A percentile compares a stretch with the other conserved stretches of the same genome.
Evolutionary conservation across 30 jellyfish, hydroid and myxozoan species (phyloP).

Genomic region (Turritopsis dohrnii): DNA sequence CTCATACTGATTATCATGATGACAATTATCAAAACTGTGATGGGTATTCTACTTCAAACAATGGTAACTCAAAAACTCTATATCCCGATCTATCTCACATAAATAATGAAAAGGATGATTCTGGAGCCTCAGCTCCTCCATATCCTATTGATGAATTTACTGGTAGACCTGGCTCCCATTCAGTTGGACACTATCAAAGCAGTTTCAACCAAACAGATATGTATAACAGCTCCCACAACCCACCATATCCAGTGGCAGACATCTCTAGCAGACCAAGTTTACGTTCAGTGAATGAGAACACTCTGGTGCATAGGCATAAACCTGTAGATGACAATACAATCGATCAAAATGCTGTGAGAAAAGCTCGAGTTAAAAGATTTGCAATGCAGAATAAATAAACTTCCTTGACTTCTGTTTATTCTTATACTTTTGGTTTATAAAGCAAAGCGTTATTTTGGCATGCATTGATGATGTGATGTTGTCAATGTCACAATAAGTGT

Average conservation of each 20-base stretch:
- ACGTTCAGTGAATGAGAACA: not conserved
- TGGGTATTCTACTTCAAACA: not conserved
- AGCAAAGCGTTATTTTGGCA: too few species aligned
- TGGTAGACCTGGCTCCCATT: not conserved
- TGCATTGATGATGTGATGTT: too few species aligned
- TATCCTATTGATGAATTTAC: not conserved
- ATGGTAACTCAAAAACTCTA: not conserved
- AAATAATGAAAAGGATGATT: not conserved
- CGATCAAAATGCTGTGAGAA: not conserved
- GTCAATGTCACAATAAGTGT: too few species aligned
- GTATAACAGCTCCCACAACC: too few species aligned
- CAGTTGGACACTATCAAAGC: not conserved
- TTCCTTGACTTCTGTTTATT: too few species aligned
- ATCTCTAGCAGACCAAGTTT: not conserved
- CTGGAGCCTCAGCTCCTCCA: constrained; percentile 1
- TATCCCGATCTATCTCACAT: not conserved
- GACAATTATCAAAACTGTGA: not conserved
- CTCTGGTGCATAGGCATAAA: not conserved
- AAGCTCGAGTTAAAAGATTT: constrained; percentile 3
- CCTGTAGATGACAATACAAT: not conserved
- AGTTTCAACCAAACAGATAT: too few species aligned
- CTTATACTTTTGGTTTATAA: too few species aligned
- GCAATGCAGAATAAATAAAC: too few species aligned
- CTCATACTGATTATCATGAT: not conserved
- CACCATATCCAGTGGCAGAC: constrained; percentile 9